These are phyloP conservation scores for Dryadula phaetusa DNA, from an alignment of 2,888 invertebrate species.

Conservation along the genomic window DNA sequence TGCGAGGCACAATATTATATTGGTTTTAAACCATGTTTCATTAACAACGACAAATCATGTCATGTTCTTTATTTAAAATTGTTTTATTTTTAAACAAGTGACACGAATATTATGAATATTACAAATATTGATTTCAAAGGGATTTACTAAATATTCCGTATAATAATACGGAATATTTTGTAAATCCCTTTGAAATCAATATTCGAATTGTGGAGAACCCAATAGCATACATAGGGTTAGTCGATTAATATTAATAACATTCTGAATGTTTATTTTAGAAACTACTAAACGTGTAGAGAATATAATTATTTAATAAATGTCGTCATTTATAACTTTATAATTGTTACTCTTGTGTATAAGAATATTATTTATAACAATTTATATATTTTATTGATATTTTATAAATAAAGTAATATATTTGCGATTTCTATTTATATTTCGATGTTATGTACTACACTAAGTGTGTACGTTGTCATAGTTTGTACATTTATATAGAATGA, in stretches of 20 bases:
- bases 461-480: conserved; percentile 1
- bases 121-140: no score
- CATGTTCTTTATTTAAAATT: no score
- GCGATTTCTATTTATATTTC: not conserved
- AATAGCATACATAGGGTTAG: no score
- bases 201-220: no score
- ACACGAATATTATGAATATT: no score
- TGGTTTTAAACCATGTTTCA: no score
- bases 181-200: no score
- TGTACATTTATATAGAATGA: not conserved
- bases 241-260: not conserved
- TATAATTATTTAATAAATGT: not conserved
- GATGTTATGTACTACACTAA: not conserved
- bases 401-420: conserved; percentile 1
- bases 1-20: no score
- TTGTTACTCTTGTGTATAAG: not conserved
- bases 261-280: not conserved
- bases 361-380: not conserved
- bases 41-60: no score
- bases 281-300: not conserved
- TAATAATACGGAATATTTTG: no score
- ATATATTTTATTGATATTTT: not conserved
- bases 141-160: no score
- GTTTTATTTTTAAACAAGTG: no score
- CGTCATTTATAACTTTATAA: not conserved